These are phyloP conservation scores for Pomacea maculata DNA, from an alignment of 1,140 invertebrate genomes.

Conservation along the genomic window DNA sequence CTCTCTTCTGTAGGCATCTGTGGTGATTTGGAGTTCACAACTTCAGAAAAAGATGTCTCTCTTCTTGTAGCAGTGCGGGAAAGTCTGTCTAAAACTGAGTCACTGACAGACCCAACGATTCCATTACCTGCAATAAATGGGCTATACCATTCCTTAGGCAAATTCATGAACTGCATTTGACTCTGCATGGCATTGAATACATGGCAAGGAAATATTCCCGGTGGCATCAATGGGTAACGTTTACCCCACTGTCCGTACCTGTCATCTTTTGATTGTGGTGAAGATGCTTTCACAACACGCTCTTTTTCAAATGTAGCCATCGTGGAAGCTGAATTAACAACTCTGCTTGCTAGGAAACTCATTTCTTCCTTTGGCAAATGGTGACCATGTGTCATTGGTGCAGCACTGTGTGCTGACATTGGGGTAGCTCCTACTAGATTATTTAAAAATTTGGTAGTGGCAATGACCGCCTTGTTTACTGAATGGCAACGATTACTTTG, in stretches of 20 bases:
- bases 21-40: too few species aligned
- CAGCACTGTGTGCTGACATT: not conserved
- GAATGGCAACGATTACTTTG: not conserved
- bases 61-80: too few species aligned
- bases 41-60: too few species aligned
- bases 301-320: too few species aligned
- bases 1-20: too few species aligned
- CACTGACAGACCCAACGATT: not conserved
- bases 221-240: not conserved
- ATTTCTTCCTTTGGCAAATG: not conserved
- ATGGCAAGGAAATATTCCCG: constrained; percentile 18
- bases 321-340: too few species aligned
- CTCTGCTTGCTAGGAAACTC: not conserved
- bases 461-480: constrained; percentile 7
- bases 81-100: not conserved
- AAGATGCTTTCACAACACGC: too few species aligned
- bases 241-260: constrained; percentile 10
- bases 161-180: not conserved
- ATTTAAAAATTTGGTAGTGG: not conserved
- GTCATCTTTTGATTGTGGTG: too few species aligned
- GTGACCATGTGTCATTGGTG: not conserved
- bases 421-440: not conserved
- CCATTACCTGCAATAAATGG: not conserved
- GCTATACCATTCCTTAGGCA: not conserved
- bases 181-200: constrained; percentile 4